A percentile compares a stretch with the other conserved stretches of the same genome.
phyloP scores from a whole-genome alignment of 2,113 vertebrate genomes.

The Australoheros scitulus region DNA sequence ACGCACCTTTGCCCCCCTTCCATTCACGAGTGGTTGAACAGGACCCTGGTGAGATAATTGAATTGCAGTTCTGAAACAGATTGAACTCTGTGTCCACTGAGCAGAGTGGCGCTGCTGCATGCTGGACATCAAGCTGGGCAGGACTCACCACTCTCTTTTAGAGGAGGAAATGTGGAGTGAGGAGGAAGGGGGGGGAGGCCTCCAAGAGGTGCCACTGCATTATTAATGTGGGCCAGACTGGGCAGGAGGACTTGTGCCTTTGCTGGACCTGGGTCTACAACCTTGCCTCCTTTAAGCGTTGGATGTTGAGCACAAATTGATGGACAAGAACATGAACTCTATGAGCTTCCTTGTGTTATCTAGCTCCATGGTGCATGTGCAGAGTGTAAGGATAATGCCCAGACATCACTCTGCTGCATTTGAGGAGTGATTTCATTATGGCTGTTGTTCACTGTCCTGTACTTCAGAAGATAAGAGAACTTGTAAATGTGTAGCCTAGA shows the following conservation, averaged over 20 bases:
- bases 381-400: constrained; percentile 11
- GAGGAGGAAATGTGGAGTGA: constrained; percentile 65
- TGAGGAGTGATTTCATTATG: constrained; percentile 21
- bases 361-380: neutral
- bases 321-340: constrained; percentile 17
- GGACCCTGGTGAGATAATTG: constrained; percentile 80
- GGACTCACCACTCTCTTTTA: constrained; percentile 64
- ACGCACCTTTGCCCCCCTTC: constrained; percentile 56
- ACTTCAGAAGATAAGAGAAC: constrained; percentile 27
- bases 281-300: constrained; percentile 60
- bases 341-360: constrained; percentile 17
- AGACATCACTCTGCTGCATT: constrained; percentile 25
- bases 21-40: constrained; percentile 73
- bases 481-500: constrained; percentile 24
- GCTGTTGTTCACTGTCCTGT: constrained; percentile 28
- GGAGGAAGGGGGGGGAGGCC: constrained; percentile 63
- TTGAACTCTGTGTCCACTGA: constrained; percentile 80
- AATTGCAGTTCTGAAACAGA: constrained; percentile 82
- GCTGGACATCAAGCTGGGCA: constrained; percentile 76
- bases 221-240: constrained; percentile 90
- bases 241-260: constrained; percentile 70
- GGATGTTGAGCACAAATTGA: constrained; percentile 37
- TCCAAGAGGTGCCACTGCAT: constrained; percentile 80
- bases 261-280: constrained; percentile 72
- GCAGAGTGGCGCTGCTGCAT: constrained; percentile 67